Base-by-base conservation (phyloP, 2,797 vertebrate genomes). In the Intellagama lesueurii region DNA sequence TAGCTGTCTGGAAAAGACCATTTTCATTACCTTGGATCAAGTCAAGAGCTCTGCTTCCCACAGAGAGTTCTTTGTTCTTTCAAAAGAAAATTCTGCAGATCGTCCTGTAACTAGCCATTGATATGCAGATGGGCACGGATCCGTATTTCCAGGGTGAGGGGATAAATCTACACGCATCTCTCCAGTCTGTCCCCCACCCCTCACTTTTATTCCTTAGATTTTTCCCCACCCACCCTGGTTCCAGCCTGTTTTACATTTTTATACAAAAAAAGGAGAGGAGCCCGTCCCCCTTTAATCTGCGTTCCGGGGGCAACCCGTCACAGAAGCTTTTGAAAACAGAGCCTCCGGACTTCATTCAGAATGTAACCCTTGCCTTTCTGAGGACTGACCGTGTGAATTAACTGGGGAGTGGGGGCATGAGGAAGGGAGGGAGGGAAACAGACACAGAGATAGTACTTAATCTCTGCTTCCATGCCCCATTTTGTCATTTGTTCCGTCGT, bases 111-210 rank as follows among this genome's bases (percentile, higher is more conserved):
- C 77, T 82, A 19, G 85, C 2, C 83, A 94, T 95, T 95, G 92
- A 91, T 92, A 92, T 94, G 95, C 94, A 95, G 93, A 94, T 94
- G 90, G 28, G 87, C 87, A 88, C 66, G 94, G 88, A 83, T 88
- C 86, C 0, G 91, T 81, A 79, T 89, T 91, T 92, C 93, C 92
- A 91, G 90, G 32, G 90, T 87, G 90, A 91, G 40, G 90, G 93
- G 91, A 91, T 84, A 88, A 92, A 91, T 88, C 91, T 87, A 88
- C 52, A 83, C 87, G 26, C 47, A 44, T 85, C 82, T 60, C 88
- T 52, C 88, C 1, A 56, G 91, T 52, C 2, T 85, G 81, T 72
- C 64, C 49, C 47, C 87, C 87, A 88, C 89, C 66, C 30, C 14
- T 56, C 22, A 1, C 84, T n/a, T 56, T 6, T 22, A 17, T 44